phyloP scores from a whole-genome alignment of 2,888 invertebrate genomes.

The Slavum lentiscoides region DNA sequence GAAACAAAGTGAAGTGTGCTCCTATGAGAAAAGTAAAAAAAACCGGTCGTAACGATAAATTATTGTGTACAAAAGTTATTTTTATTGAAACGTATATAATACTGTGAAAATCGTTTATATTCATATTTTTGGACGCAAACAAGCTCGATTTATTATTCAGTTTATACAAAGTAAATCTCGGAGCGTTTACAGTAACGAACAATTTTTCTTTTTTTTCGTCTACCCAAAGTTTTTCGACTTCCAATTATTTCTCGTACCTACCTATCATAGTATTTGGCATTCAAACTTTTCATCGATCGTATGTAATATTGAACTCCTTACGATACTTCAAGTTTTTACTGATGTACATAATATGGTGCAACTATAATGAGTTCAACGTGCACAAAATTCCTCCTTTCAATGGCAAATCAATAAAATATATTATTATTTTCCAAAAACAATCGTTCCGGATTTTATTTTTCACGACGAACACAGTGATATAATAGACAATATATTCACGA shows the following conservation, averaged over 20 bases:
- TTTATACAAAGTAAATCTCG: background rate
- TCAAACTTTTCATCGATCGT: background rate
- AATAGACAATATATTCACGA: background rate
- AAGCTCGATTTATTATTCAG: background rate
- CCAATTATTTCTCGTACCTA: background rate
- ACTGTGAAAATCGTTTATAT: background rate
- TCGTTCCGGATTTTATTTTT: background rate
- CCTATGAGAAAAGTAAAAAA: background rate
- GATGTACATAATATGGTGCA: background rate
- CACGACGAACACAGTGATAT: background rate
- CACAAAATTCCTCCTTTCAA: background rate
- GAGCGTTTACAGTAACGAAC: background rate
- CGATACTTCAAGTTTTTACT: background rate
- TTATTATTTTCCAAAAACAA: background rate
- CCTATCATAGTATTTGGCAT: background rate
- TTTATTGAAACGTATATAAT: background rate
- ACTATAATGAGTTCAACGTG: background rate
- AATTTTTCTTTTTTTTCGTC: slow-evolving; percentile 1
- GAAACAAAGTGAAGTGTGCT: too few species aligned
- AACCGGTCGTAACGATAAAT: slow-evolving; percentile 2
- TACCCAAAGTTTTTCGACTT: background rate
- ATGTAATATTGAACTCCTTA: background rate
- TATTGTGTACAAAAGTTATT: background rate
- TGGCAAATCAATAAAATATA: background rate
- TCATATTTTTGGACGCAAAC: background rate